Conservation (phyloP, 2,113 vertebrate genomes). For the Sminthopsis crassicaudata region DNA sequence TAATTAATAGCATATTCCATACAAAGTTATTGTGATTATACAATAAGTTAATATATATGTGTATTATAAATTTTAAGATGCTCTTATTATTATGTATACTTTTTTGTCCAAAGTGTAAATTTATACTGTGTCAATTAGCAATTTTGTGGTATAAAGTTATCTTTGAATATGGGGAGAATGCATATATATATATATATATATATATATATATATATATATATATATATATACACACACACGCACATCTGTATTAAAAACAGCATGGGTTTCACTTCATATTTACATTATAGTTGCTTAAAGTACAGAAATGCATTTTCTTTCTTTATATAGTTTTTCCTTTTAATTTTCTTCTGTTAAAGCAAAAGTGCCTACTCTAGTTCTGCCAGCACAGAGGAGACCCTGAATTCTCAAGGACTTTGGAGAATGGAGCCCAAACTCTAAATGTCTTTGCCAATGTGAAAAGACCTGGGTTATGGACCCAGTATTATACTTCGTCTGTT, state of each 20-base stretch:
- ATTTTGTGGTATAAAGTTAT: not conserved
- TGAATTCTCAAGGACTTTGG: not conserved
- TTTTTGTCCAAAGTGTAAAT: not conserved
- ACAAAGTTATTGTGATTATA: not conserved
- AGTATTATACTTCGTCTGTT: not conserved
- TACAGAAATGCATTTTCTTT: not conserved
- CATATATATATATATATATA: not conserved
- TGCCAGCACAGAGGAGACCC: not conserved
- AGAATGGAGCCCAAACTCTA: not conserved
- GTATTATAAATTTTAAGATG: not conserved
- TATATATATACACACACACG: not conserved
- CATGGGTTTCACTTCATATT: not conserved
- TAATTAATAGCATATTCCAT: not conserved
- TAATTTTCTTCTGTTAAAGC: not conserved
- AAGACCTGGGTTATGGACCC: not conserved
- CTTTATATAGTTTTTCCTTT: not conserved
- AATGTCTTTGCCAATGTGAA: not conserved
- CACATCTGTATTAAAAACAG: not conserved
- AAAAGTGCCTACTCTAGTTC: not conserved
- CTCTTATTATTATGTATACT: not conserved
- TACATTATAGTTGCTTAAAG: constrained; percentile 44
- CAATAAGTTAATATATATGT: not conserved
- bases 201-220: too few species aligned
- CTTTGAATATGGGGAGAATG: not conserved
- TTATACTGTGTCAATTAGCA: not conserved